Base-by-base conservation (phyloP, 2,888 invertebrate genomes). In the Lysandra coridon region DNA sequence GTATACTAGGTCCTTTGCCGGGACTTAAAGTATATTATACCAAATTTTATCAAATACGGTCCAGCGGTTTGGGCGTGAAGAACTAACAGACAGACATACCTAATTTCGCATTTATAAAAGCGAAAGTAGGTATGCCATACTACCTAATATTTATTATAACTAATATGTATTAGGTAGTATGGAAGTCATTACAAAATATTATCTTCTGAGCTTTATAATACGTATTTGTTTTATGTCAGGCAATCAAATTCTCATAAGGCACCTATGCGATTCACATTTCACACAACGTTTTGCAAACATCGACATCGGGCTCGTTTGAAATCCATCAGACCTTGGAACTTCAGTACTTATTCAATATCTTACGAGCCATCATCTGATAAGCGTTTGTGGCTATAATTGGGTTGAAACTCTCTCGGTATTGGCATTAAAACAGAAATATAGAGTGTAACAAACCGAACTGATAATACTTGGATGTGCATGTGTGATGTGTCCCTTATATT, bases 171-270 rank as follows among this genome's bases (percentile, higher is more conserved):
- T 23, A 23, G 23, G 23, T 49, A 44, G 44, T 49, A 49, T 10
- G 49, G 49, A 49, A 17, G 3, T 57, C 57, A 14, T 57, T 14
- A 57, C 12, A 4, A 17, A 57, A 57, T 57, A 57, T 57, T 57
- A 17, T 17, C 57, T 4, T 17, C 12, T 14, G 17, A 17, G 17
- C 57, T 57, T 57, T 12, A 17, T 64, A 23, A 17, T 64, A 23
- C 30, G 12, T 64, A 73, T 73, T 2, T 1, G 4, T 17, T 73
- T 73, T 37, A 73, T 73, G 40, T 37, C 2, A 73, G 40, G 73
- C 37, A 73, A 73, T 73, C 73, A 40, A 73, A 37, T 40, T 73
- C 73, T 73, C 73, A 40, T 73, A 40, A 73, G n/a, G 40, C 73
- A 14, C 73, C 14, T 73, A 40, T 37, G 17, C 73, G 33, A 73